Percentiles rank a stretch among this genome's conserved stretches.
These are phyloP conservation scores for Pipistrellus kuhlii DNA, from an alignment of 2,797 vertebrate genomes.

Conservation along the genomic window DNA sequence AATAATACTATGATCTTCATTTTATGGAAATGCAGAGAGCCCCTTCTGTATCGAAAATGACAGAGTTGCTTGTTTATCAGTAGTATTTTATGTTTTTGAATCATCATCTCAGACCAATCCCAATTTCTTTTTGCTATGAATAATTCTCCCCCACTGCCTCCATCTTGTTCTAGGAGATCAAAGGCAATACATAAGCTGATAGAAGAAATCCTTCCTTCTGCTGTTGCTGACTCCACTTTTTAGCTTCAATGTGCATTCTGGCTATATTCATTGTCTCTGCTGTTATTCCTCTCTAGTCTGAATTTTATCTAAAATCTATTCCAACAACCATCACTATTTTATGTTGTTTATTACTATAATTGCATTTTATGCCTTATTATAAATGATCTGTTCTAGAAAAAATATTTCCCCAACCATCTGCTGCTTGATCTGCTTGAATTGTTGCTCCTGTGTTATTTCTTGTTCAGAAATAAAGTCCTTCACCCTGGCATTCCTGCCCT, in stretches of 20 bases:
- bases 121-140: background rate
- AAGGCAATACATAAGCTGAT: background rate
- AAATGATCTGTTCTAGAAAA: background rate
- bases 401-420: background rate
- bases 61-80: background rate
- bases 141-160: background rate
- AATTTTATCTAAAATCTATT: background rate
- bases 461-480: background rate
- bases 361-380: background rate
- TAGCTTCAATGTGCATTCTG: background rate
- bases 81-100: slow-evolving; percentile 10
- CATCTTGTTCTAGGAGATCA: background rate
- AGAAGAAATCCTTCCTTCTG: background rate
- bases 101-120: background rate
- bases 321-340: background rate
- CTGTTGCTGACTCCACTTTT: background rate
- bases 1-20: background rate
- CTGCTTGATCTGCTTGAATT: background rate
- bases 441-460: background rate
- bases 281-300: slow-evolving; percentile 19
- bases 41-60: background rate
- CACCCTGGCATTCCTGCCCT: background rate
- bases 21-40: background rate
- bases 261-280: background rate
- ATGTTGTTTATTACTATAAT: background rate